A percentile compares a stretch with the other conserved stretches of the same genome.
phyloP scores from a whole-genome alignment of 2,113 vertebrate genomes.

The Sialia sialis region DNA sequence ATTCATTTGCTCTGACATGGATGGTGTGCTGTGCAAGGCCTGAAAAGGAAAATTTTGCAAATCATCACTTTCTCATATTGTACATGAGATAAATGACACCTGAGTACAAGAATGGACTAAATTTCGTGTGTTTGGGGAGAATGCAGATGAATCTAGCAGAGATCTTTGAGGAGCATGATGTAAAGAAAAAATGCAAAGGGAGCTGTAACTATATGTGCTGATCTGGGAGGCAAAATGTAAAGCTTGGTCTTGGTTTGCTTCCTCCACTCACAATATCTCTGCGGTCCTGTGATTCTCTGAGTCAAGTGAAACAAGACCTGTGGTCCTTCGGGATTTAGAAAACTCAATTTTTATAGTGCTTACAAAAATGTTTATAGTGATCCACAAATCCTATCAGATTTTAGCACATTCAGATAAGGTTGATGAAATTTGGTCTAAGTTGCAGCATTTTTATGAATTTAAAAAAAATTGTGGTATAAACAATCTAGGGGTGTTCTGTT shows the following conservation, averaged over 20 bases:
- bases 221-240: background rate
- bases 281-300: background rate
- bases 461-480: background rate
- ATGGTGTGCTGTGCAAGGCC: background rate
- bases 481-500: background rate
- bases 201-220: background rate
- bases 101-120: accelerated
- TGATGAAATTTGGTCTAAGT: background rate
- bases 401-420: background rate
- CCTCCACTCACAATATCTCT: background rate
- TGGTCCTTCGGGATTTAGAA: background rate
- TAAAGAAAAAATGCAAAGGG: background rate
- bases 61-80: background rate
- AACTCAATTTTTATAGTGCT: background rate
- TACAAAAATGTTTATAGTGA: background rate
- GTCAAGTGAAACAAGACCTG: background rate
- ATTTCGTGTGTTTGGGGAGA: accelerated
- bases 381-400: background rate
- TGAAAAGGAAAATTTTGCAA: background rate
- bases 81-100: background rate
- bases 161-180: background rate
- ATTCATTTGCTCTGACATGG: background rate
- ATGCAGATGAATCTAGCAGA: background rate
- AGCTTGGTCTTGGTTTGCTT: background rate
- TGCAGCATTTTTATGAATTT: background rate